These are phyloP conservation scores for Microtus richardsoni DNA, from an alignment of 2,113 vertebrate species.

Conservation along the genomic window DNA sequence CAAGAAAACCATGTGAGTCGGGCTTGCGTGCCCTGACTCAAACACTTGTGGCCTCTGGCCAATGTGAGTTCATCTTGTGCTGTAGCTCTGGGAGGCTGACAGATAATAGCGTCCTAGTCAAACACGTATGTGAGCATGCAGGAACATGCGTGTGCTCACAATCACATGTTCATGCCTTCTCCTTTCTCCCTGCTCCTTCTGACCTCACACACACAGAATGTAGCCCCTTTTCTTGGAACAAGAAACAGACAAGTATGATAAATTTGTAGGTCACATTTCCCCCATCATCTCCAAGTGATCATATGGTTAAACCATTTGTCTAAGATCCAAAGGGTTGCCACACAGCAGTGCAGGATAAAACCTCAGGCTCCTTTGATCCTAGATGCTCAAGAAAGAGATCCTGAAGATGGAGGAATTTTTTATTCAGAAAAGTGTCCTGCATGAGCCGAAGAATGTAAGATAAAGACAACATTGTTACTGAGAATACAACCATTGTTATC, in stretches of 20 bases:
- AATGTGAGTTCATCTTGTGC: not conserved
- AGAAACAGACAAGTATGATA: not conserved
- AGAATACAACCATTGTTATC: not conserved
- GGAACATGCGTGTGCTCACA: not conserved
- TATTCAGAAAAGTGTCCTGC: not conserved
- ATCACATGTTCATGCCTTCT: not conserved
- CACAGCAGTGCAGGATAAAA: not conserved
- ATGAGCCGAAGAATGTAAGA: not conserved
- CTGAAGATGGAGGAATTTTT: constrained; percentile 18
- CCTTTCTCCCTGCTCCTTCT: not conserved
- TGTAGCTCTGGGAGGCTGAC: not conserved
- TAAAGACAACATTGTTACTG: not conserved
- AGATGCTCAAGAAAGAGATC: not conserved
- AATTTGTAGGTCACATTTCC: not conserved
- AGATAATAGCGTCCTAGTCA: not conserved
- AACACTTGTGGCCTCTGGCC: not conserved
- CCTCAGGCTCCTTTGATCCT: not conserved
- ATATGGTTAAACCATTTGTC: not conserved
- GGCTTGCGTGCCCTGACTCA: not conserved
- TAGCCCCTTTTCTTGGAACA: not conserved
- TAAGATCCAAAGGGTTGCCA: not conserved
- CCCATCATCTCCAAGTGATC: not conserved
- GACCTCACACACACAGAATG: not conserved
- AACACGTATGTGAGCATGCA: not conserved
- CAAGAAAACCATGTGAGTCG: not conserved